Percentiles rank a stretch among this genome's conserved stretches.
Conservation (phyloP, 2,888 invertebrate genomes). For the Ichneumon xanthorius region DNA sequence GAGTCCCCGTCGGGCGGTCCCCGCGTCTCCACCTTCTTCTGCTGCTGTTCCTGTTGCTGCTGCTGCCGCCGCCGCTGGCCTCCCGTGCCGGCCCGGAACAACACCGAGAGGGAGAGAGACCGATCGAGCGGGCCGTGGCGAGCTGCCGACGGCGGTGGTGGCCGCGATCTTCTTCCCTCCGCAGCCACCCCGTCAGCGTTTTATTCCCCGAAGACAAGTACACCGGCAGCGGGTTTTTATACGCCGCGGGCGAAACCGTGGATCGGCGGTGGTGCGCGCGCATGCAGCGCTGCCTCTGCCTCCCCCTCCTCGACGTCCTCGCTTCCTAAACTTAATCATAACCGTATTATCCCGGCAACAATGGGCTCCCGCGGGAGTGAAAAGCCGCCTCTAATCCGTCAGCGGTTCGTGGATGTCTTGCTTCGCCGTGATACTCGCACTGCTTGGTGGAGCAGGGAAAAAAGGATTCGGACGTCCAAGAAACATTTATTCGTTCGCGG, state of each 20-base stretch:
- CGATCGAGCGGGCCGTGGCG: background rate
- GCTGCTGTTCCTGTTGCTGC: conserved; percentile 52
- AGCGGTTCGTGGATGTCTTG: conserved; percentile 78
- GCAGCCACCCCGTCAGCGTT: background rate
- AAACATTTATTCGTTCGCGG: too few relatives aligned
- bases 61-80: conserved; percentile 57
- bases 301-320: conserved; percentile 67
- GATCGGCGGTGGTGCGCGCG: conserved; percentile 61
- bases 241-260: background rate
- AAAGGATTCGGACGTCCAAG: too few relatives aligned
- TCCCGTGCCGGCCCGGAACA: too few relatives aligned
- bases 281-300: conserved; percentile 71
- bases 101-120: too few relatives aligned
- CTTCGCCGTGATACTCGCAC: conserved; percentile 54
- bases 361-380: conserved; percentile 74
- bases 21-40: conserved; percentile 70
- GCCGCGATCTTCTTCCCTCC: conserved; percentile 29
- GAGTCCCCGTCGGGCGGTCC: conserved; percentile 76
- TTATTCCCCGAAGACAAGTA: background rate
- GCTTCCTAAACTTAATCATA: conserved; percentile 83
- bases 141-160: conserved; percentile 34
- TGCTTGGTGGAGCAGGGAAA: conserved; percentile 5
- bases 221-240: conserved; percentile 1
- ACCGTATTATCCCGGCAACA: conserved; percentile 81
- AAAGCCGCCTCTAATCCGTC: conserved; percentile 83